Evolutionary conservation across 2,113 vertebrate species (phyloP).

Genomic region (Serinus canaria): DNA sequence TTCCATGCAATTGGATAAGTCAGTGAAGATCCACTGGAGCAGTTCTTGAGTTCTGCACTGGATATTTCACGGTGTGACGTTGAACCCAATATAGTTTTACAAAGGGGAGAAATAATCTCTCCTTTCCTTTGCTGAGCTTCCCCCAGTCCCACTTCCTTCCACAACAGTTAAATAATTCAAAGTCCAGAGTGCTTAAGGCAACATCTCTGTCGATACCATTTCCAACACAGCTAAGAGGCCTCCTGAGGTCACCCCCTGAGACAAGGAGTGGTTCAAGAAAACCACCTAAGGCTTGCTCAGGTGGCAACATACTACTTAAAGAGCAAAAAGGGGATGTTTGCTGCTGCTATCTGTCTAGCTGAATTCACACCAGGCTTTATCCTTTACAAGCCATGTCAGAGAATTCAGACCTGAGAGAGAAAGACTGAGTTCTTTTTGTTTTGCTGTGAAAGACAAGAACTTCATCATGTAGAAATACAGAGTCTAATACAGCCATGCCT

Average conservation of each 20-base stretch:
- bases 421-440: not conserved
- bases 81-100: constrained; percentile 8
- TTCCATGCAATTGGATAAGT: constrained; percentile 67
- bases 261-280: not conserved
- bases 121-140: not conserved
- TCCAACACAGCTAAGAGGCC: not conserved
- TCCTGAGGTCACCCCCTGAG: constrained; percentile 32
- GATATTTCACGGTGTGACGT: constrained; percentile 31
- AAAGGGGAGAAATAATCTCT: not conserved
- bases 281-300: constrained; percentile 31
- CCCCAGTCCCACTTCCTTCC: constrained; percentile 31
- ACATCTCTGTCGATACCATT: constrained; percentile 15
- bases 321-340: constrained; percentile 1
- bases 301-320: not conserved
- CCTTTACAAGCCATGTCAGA: not conserved
- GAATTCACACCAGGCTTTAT: constrained; percentile 1
- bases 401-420: not conserved
- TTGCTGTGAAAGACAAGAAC: not conserved
- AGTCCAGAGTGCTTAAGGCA: constrained; percentile 15
- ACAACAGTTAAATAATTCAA: constrained; percentile 51
- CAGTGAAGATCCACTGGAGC: constrained; percentile 61
- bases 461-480: not conserved
- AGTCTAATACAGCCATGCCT: not conserved
- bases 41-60: constrained; percentile 55
- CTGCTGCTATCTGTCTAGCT: not conserved